These are phyloP conservation scores for Aldrovandia affinis DNA, from an alignment of 2,797 vertebrate species.

Conservation along the genomic window DNA sequence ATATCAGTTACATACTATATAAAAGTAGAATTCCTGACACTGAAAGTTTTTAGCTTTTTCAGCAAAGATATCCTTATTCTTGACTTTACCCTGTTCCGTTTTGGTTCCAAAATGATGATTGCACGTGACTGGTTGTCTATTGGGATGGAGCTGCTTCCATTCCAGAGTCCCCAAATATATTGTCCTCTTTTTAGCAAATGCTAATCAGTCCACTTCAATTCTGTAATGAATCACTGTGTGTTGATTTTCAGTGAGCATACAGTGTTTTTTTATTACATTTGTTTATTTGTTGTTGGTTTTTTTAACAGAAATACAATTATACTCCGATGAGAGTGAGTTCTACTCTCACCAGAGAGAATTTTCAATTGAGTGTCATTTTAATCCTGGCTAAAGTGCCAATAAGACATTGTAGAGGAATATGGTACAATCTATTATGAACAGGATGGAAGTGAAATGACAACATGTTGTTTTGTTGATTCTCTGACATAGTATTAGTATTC, in stretches of 20 bases:
- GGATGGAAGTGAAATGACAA: neutral
- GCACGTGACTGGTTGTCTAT: no score
- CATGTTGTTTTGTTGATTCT: neutral
- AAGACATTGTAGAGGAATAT: neutral
- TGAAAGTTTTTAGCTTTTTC: no score
- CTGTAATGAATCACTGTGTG: no score
- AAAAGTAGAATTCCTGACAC: no score
- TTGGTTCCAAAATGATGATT: no score
- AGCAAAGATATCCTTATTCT: no score
- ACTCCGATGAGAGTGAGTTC: constrained; percentile 1
- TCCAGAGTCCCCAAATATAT: no score
- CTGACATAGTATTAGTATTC: neutral
- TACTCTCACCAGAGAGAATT: neutral
- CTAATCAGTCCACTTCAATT: no score
- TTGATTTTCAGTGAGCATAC: neutral
- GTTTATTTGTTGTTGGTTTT: neutral
- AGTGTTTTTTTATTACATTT: neutral
- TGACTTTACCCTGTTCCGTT: no score
- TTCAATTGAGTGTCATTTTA: neutral
- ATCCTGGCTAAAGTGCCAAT: neutral
- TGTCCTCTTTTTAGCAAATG: no score
- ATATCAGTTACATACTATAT: no score
- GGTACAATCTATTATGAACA: neutral
- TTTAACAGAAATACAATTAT: neutral
- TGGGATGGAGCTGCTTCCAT: no score